These are phyloP conservation scores for Uloborus diversus DNA, from an alignment of 1,140 invertebrate genomes.

Conservation along the genomic window DNA sequence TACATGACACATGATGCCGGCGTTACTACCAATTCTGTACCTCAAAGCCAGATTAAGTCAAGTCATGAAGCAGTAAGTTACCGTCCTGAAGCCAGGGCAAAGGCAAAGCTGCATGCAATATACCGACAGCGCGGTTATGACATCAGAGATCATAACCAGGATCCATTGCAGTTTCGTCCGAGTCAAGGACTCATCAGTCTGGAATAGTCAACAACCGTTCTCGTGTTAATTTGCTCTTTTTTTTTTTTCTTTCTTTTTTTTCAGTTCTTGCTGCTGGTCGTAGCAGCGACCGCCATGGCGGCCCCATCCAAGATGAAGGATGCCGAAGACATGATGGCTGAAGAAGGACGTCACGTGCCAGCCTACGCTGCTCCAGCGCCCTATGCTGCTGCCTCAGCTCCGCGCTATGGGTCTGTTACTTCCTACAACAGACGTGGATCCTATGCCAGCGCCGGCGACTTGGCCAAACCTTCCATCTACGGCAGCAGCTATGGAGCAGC, in stretches of 20 bases:
- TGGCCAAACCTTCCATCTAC: slow-evolving; percentile 39
- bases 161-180: too few relatives aligned
- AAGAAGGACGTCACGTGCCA: slow-evolving; percentile 6
- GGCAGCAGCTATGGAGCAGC: slow-evolving; percentile 17
- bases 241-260: neutral
- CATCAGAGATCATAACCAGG: too few relatives aligned
- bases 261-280: neutral
- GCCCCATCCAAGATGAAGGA: neutral
- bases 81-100: too few relatives aligned
- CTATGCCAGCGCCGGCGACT: neutral
- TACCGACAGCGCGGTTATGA: too few relatives aligned
- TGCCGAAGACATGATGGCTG: neutral
- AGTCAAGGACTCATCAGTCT: too few relatives aligned
- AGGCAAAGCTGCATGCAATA: too few relatives aligned
- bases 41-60: too few relatives aligned
- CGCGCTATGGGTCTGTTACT: slow-evolving; percentile 7
- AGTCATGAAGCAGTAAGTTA: too few relatives aligned
- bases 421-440: slow-evolving; percentile 45
- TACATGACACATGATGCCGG: too few relatives aligned
- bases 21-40: too few relatives aligned
- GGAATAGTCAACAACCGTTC: too few relatives aligned
- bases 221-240: too few relatives aligned
- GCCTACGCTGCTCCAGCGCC: slow-evolving; percentile 1
- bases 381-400: slow-evolving; percentile 5
- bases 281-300: neutral